These are phyloP conservation scores for Helicoverpa assulta DNA, from an alignment of 2,888 invertebrate genomes.

Conservation along the genomic window DNA sequence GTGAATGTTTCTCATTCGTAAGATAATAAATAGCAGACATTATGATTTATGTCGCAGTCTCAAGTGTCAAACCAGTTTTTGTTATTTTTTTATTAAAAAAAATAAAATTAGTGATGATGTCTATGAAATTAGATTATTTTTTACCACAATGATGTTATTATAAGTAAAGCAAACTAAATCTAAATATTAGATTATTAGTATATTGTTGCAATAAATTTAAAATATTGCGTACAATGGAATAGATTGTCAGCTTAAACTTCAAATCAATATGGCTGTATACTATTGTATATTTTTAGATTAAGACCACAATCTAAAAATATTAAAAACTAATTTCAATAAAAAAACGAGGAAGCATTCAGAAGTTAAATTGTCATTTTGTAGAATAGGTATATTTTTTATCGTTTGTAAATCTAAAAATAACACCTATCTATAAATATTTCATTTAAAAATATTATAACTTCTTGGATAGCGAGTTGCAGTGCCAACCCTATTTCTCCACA, in stretches of 20 bases:
- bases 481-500: conserved; percentile 78
- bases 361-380: too few relatives aligned
- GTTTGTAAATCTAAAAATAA: too few relatives aligned
- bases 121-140: conserved; percentile 29
- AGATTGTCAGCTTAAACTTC: background rate
- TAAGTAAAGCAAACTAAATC: conserved; percentile 40
- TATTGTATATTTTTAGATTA: too few relatives aligned
- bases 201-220: conserved; percentile 32
- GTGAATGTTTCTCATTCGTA: conserved; percentile 46
- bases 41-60: conserved; percentile 54
- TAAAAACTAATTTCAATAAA: too few relatives aligned
- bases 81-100: conserved; percentile 61
- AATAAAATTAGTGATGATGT: conserved; percentile 42
- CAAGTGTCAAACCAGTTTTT: conserved; percentile 43
- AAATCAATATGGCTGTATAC: background rate
- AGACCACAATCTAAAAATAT: too few relatives aligned
- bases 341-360: too few relatives aligned
- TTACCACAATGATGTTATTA: conserved; percentile 36
- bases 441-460: background rate
- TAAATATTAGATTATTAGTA: conserved; percentile 12
- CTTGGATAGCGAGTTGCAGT: conserved; percentile 10
- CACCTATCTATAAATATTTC: too few relatives aligned
- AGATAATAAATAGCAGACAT: conserved; percentile 48
- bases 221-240: background rate
- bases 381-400: too few relatives aligned